Base-by-base conservation (phyloP, 2,797 vertebrate species). In the Poeciliopsis infans region DNA sequence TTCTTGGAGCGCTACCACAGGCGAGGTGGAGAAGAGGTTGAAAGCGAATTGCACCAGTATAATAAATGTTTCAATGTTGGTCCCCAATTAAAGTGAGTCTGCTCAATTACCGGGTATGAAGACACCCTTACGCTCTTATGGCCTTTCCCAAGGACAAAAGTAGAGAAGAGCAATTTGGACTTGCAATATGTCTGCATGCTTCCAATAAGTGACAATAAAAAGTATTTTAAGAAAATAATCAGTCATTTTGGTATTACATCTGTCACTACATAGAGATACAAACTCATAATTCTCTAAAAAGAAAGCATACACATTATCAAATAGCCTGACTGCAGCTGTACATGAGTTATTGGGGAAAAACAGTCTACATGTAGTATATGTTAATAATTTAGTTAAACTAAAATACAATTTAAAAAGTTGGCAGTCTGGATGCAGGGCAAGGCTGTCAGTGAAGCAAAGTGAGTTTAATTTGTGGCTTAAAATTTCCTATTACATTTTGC, bases 391-490 rank as follows among this genome's bases (percentile, higher is more conserved):
- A 53, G 11, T 39, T 64, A 64, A 18, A 64, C 31, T 64, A 36
- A 53, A 8, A 25, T 20, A 64, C 13, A 36, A 11, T 18, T 47
- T 36, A 18, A 49, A n/a, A 72, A 71, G 79, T 73, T 69, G 61
- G 33, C 82, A 75, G 28, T 75, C 78, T 85, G 90, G 85, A 88
- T 92, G 88, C 77, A 80, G 43, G 28, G 4, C 76, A 5, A 71
- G 15, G 39, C 55, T 55, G 41, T 82, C 28, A 16, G 2, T 68
- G 18, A 69, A 55, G n/a, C 20, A 43, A 28, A 11, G 31, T 36
- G 28, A 4, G 43, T 23, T 49, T 25, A 25, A 31, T 43, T 41
- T 41, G 72, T 55, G 15, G 59, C 78, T 53, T 39, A 84, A 85
- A 85, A 59, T 80, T 28, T 83, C 43, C 7, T 7, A 46, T 71